These are phyloP conservation scores for Heteractis magnifica DNA, from an alignment of 92 coral and sea anemone species.

Conservation along the genomic window DNA sequence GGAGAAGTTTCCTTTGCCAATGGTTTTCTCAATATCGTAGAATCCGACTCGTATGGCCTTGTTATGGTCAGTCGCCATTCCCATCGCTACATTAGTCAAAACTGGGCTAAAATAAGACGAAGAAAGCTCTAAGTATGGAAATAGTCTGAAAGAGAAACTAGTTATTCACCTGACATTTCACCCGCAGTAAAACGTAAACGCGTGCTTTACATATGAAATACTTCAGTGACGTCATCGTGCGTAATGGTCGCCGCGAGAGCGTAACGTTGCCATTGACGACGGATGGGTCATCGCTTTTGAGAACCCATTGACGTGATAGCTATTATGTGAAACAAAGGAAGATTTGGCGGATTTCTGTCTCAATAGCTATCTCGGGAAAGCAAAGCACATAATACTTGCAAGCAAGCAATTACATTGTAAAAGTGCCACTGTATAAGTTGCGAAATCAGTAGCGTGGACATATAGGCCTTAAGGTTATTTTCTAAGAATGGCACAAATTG, in stretches of 20 bases:
- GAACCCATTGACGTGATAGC: slow-evolving; percentile 69
- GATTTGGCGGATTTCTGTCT: slow-evolving; percentile 28
- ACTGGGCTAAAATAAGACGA: slow-evolving; percentile 55
- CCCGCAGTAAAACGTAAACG: slow-evolving; percentile 68
- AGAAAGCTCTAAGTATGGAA: slow-evolving; percentile 44
- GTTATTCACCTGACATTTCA: slow-evolving; percentile 75
- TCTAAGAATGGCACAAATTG: not conserved
- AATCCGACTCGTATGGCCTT: slow-evolving; percentile 93
- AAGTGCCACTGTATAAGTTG: slow-evolving; percentile 11
- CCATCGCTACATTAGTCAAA: slow-evolving; percentile 75
- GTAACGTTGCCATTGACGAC: slow-evolving; percentile 67
- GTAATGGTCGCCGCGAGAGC: slow-evolving; percentile 89
- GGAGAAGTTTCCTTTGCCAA: slow-evolving; percentile 99
- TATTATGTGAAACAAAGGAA: slow-evolving; percentile 38
- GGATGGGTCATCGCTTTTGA: slow-evolving; percentile 74
- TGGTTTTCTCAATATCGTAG: slow-evolving; percentile 97
- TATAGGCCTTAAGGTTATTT: not conserved
- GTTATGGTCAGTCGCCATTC: slow-evolving; percentile 91
- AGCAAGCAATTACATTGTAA: slow-evolving; percentile 16
- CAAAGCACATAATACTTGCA: slow-evolving; percentile 9
- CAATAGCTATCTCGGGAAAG: slow-evolving; percentile 30
- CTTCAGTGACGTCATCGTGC: slow-evolving; percentile 88
- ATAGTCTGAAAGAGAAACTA: slow-evolving; percentile 59
- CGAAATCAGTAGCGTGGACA: not conserved
- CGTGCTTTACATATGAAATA: slow-evolving; percentile 86